These are phyloP conservation scores for Dromaius novaehollandiae DNA, from an alignment of 2,113 vertebrate genomes.

Conservation along the genomic window DNA sequence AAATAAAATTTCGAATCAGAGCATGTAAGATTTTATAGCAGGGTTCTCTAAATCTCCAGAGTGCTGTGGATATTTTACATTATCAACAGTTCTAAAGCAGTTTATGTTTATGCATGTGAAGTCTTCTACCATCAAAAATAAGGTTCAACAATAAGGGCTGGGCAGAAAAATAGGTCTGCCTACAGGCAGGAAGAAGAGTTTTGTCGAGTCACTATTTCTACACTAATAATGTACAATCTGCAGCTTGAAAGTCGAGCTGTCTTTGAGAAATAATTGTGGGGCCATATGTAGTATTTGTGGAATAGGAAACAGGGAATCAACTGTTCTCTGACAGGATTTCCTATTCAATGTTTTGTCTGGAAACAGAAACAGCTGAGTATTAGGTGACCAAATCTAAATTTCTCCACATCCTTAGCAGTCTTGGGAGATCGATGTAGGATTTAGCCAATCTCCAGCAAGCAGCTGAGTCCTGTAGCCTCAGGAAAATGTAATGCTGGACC, in stretches of 20 bases:
- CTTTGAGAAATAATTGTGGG: background rate
- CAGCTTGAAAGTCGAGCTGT: background rate
- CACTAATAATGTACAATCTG: background rate
- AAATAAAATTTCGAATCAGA: background rate
- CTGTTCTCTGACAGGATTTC: background rate
- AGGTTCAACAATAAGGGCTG: background rate
- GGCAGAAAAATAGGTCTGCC: background rate
- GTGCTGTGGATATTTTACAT: background rate
- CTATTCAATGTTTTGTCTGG: background rate
- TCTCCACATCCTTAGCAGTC: background rate
- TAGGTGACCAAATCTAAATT: background rate
- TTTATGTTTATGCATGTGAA: background rate
- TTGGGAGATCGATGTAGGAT: too few species aligned
- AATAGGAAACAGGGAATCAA: background rate
- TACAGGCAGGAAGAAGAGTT: background rate
- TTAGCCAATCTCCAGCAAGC: too few species aligned
- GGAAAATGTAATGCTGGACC: too few species aligned
- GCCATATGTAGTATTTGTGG: background rate
- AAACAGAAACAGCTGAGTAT: background rate
- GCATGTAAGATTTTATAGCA: background rate
- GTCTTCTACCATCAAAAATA: background rate
- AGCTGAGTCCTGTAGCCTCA: too few species aligned
- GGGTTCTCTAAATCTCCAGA: background rate
- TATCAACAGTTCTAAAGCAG: background rate
- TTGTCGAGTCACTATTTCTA: background rate